phyloP scores from a whole-genome alignment of 1,140 invertebrate species.

The Hermatobates lingyangjiaoensis region DNA sequence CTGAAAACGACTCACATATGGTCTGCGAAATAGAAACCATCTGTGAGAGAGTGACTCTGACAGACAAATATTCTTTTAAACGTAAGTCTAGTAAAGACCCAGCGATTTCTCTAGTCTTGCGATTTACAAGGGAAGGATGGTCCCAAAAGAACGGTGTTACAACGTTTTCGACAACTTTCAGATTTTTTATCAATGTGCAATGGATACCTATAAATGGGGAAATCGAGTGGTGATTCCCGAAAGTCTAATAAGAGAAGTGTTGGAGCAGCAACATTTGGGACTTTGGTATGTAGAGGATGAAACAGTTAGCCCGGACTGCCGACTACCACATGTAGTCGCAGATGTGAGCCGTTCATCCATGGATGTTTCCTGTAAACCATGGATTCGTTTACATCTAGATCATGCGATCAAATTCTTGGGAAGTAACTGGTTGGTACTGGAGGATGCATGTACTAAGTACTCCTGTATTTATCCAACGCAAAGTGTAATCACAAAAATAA shows the following conservation, averaged over 20 bases:
- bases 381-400: not conserved
- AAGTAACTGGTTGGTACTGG: not conserved
- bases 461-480: not conserved
- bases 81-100: not conserved
- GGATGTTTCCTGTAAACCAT: not conserved
- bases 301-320: not conserved
- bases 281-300: not conserved
- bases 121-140: not conserved
- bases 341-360: not conserved
- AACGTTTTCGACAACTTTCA: not conserved
- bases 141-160: not conserved
- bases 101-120: not conserved
- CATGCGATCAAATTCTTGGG: too few relatives aligned
- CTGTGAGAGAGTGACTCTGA: not conserved
- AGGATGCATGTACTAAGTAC: not conserved
- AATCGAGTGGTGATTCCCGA: not conserved
- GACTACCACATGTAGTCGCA: not conserved
- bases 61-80: not conserved
- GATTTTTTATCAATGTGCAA: not conserved
- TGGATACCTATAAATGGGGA: not conserved
- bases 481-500: not conserved
- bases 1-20: too few relatives aligned
- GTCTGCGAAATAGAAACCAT: too few relatives aligned
- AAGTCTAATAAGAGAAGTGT: not conserved
- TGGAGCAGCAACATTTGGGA: not conserved